Percentiles rank a stretch among this genome's conserved stretches.
These are phyloP conservation scores for Zonitis immaculata DNA, from an alignment of 2,888 invertebrate species.

Conservation along the genomic window DNA sequence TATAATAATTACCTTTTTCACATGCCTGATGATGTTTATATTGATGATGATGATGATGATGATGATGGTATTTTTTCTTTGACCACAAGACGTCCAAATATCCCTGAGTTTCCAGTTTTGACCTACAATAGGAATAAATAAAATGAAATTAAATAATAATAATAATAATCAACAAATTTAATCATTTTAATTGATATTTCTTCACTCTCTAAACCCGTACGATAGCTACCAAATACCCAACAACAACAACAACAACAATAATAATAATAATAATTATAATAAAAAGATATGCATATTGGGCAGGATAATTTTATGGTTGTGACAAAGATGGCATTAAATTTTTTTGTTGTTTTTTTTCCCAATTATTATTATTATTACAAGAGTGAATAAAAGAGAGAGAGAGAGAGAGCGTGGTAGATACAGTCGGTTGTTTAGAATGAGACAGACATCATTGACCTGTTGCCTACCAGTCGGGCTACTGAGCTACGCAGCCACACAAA, in stretches of 20 bases:
- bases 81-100: slow-evolving; percentile 22
- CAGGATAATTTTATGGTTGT: not conserved
- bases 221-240: slow-evolving; percentile 11
- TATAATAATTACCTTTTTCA: slow-evolving; percentile 27
- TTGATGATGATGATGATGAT: slow-evolving; percentile 17
- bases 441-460: slow-evolving; percentile 57
- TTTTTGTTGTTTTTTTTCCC: not conserved
- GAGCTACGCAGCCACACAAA: slow-evolving; percentile 50
- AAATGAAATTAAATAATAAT: not conserved
- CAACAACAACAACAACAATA: too few species aligned
- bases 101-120: slow-evolving; percentile 26
- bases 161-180: not conserved
- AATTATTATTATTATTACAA: not conserved
- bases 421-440: slow-evolving; percentile 40
- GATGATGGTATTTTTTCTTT: slow-evolving; percentile 20
- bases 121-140: slow-evolving; percentile 24
- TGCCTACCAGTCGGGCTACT: slow-evolving; percentile 60
- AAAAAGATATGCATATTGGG: not conserved
- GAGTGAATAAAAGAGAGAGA: slow-evolving; percentile 10
- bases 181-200: slow-evolving; percentile 15
- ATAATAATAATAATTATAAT: not conserved
- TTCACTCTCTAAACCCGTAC: slow-evolving; percentile 28
- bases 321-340: slow-evolving; percentile 5
- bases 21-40: slow-evolving; percentile 27
- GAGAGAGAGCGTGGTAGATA: slow-evolving; percentile 45